phyloP scores from a whole-genome alignment of 2,113 vertebrate genomes.

The Ophthalmolycus amberensis region DNA sequence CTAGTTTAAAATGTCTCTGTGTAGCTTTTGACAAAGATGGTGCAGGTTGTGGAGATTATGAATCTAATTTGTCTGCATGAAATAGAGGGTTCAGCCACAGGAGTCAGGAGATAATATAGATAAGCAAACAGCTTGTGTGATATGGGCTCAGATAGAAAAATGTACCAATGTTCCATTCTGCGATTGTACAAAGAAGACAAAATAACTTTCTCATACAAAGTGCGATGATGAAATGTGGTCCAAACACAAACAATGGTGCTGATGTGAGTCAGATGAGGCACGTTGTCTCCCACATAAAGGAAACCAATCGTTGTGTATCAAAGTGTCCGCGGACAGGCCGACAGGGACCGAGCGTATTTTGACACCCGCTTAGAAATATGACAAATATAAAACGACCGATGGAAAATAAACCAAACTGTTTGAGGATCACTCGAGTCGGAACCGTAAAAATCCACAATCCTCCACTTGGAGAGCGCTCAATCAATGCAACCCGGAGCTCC shows the following conservation, averaged over 20 bases:
- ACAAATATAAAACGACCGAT: constrained; percentile 10
- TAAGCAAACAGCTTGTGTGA: not conserved
- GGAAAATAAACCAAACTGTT: constrained; percentile 6
- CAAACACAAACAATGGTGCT: too few species aligned
- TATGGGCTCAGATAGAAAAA: not conserved
- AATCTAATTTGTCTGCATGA: too few species aligned
- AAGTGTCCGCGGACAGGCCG: too few species aligned
- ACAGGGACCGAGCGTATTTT: too few species aligned
- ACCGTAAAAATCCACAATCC: not conserved
- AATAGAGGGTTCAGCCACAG: too few species aligned
- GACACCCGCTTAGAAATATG: not conserved
- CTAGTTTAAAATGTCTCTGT: too few species aligned
- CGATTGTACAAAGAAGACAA: not conserved
- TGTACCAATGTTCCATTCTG: not conserved
- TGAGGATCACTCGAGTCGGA: constrained; percentile 12
- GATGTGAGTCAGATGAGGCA: not conserved
- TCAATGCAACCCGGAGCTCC: constrained; percentile 12
- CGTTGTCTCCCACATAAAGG: too few species aligned
- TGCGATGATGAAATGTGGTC: not conserved
- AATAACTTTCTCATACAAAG: not conserved
- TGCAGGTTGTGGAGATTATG: too few species aligned
- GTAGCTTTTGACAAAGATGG: too few species aligned
- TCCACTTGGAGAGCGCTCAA: not conserved
- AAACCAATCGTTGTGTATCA: too few species aligned
- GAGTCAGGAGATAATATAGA: not conserved